Percentiles rank a stretch among this genome's conserved stretches.
These are phyloP conservation scores for Drosophila kurseongensis DNA, from an alignment of 1,140 invertebrate species.

Conservation along the genomic window DNA sequence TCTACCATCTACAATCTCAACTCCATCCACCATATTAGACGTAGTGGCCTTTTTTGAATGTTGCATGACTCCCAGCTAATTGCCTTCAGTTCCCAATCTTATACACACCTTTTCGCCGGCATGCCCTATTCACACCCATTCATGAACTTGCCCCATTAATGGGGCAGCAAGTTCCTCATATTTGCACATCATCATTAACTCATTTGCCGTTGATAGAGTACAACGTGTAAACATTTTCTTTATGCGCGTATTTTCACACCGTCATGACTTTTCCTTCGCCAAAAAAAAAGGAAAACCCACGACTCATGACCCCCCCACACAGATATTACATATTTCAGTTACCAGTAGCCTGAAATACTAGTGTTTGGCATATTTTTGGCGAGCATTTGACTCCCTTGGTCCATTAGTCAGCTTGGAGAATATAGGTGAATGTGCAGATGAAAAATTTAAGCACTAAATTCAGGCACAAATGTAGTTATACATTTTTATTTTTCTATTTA, in stretches of 20 bases:
- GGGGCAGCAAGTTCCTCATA: constrained; percentile 34
- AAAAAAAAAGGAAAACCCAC: constrained; percentile 22
- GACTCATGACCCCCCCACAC: constrained; percentile 17
- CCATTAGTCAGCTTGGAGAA: not conserved
- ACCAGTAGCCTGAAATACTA: constrained; percentile 8
- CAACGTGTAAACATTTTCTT: constrained; percentile 70
- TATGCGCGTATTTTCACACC: constrained; percentile 56
- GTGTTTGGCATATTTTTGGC: constrained; percentile 17
- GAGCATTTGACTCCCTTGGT: constrained; percentile 10
- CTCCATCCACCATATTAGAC: constrained; percentile 34
- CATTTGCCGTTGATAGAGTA: constrained; percentile 76
- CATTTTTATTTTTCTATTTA: not conserved
- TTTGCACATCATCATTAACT: constrained; percentile 79
- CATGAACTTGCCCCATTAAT: constrained; percentile 28
- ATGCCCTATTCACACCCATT: not conserved
- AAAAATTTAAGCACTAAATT: constrained; percentile 12
- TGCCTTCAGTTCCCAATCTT: constrained; percentile 15
- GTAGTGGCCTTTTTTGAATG: constrained; percentile 39
- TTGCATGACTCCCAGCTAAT: constrained; percentile 35
- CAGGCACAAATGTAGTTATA: not conserved
- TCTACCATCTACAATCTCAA: constrained; percentile 53
- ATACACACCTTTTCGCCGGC: constrained; percentile 11
- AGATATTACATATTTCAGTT: constrained; percentile 36
- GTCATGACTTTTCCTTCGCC: constrained; percentile 55
- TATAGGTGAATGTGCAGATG: constrained; percentile 15